Percentiles rank a stretch among this genome's conserved stretches.
These are phyloP conservation scores for Lochmaea capreae DNA, from an alignment of 2,888 invertebrate species.

Conservation along the genomic window DNA sequence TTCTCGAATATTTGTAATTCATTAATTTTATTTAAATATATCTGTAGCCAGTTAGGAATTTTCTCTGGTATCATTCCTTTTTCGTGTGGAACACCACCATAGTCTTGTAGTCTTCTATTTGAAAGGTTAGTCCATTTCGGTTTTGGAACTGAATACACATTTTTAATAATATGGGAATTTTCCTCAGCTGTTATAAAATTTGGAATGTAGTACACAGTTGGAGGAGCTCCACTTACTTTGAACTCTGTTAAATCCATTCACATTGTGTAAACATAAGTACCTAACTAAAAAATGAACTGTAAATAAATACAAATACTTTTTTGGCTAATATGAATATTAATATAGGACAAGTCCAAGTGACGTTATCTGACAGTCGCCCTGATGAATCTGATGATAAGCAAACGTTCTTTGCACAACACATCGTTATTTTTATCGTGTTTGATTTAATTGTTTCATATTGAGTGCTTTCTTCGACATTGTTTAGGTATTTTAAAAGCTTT, in stretches of 20 bases:
- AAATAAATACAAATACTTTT: too few species aligned
- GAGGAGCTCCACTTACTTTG: slow-evolving; percentile 67
- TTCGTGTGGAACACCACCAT: slow-evolving; percentile 94
- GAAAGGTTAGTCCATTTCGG: slow-evolving; percentile 97
- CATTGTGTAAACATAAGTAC: neutral
- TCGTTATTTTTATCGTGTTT: too few species aligned
- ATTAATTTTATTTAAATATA: slow-evolving; percentile 77
- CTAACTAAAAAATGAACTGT: neutral
- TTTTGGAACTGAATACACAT: slow-evolving; percentile 83
- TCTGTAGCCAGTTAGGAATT: slow-evolving; percentile 87
- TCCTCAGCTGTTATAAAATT: slow-evolving; percentile 85
- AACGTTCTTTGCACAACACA: too few species aligned
- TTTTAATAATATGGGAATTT: slow-evolving; percentile 76
- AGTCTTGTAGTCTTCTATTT: slow-evolving; percentile 94
- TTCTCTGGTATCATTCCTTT: slow-evolving; percentile 94
- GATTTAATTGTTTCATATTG: too few species aligned
- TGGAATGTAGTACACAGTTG: slow-evolving; percentile 84
- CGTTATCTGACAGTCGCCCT: too few species aligned
- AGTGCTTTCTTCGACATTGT: too few species aligned
- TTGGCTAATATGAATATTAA: too few species aligned
- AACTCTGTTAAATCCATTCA: slow-evolving; percentile 52
- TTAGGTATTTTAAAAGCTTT: too few species aligned
- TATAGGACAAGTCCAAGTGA: too few species aligned
- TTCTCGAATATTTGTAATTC: slow-evolving; percentile 77
- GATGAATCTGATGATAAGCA: too few species aligned